Percentiles rank a stretch among this genome's conserved stretches.
Evolutionary conservation across 2,888 invertebrate species (phyloP).

Genomic region (Mimachlamys varia): DNA sequence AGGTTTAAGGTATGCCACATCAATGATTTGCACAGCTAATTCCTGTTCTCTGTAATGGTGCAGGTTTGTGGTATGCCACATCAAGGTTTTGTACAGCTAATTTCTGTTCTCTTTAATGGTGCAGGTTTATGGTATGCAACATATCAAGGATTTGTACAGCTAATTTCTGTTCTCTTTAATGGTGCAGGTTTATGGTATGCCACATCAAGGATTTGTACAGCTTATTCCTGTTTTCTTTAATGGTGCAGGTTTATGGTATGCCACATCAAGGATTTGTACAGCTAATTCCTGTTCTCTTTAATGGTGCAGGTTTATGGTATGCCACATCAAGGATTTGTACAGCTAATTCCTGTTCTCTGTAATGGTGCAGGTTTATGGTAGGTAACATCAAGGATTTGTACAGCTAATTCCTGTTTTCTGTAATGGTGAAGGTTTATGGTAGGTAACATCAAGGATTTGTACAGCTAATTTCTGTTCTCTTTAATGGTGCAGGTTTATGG

Average conservation of each 20-base stretch:
- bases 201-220: constrained; percentile 75
- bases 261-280: constrained; percentile 75
- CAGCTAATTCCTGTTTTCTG: too few species aligned
- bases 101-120: too few species aligned
- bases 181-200: constrained; percentile 79
- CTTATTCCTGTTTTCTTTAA: too few species aligned
- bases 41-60: too few species aligned
- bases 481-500: constrained; percentile 81
- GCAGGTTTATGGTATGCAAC: constrained; percentile 79
- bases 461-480: too few species aligned
- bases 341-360: too few species aligned
- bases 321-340: constrained; percentile 76
- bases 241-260: constrained; percentile 79
- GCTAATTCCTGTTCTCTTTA: too few species aligned
- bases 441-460: constrained; percentile 75
- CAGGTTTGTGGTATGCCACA: constrained; percentile 79
- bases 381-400: constrained; percentile 76
- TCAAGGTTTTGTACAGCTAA: constrained; percentile 74
- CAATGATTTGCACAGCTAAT: constrained; percentile 72
- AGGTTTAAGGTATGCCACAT: constrained; percentile 79
- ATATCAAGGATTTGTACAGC: constrained; percentile 73
- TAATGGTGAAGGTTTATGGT: constrained; percentile 80
- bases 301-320: constrained; percentile 79
- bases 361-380: constrained; percentile 80
- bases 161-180: too few species aligned